phyloP scores from a whole-genome alignment of 2,888 invertebrate species.

The Hemithea aestivaria region DNA sequence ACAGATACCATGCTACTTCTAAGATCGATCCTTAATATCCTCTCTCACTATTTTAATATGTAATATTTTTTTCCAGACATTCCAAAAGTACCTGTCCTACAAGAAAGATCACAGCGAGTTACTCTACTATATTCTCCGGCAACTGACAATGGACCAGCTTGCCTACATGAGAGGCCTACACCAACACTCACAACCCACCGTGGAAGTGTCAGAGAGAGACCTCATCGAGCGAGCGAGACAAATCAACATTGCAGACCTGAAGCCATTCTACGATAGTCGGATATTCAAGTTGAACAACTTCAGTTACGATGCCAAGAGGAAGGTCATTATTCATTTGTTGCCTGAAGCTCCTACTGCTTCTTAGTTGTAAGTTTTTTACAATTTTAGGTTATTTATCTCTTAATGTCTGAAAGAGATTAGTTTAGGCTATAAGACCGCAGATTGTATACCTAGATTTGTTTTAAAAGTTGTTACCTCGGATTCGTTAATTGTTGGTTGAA shows the following conservation, averaged over 20 bases:
- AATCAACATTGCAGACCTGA: conserved; percentile 92
- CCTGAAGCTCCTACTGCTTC: conserved; percentile 74
- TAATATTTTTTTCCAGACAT: conserved; percentile 81
- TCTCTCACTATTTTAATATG: neutral
- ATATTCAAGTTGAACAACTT: conserved; percentile 94
- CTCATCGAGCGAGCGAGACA: conserved; percentile 88
- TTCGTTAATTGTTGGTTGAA: too few relatives aligned
- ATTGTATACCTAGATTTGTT: too few relatives aligned
- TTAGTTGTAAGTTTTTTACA: conserved; percentile 20
- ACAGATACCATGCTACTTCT: too few relatives aligned
- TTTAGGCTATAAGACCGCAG: too few relatives aligned
- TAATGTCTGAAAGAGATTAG: too few relatives aligned
- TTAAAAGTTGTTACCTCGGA: too few relatives aligned
- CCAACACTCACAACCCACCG: conserved; percentile 82
- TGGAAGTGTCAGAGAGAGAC: conserved; percentile 89
- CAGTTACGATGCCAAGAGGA: conserved; percentile 89
- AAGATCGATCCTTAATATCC: too few relatives aligned
- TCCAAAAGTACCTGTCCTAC: conserved; percentile 95
- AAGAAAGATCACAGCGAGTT: conserved; percentile 98
- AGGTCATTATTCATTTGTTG: conserved; percentile 90
- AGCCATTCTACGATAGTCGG: conserved; percentile 94
- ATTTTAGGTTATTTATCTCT: neutral
- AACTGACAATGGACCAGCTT: conserved; percentile 94
- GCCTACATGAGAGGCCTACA: conserved; percentile 87
- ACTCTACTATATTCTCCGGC: conserved; percentile 95